Evolutionary conservation across 2,113 vertebrate genomes (phyloP), one percentile per base, ranked within the genome.

Genomic region (Phainopepla nitens): DNA sequence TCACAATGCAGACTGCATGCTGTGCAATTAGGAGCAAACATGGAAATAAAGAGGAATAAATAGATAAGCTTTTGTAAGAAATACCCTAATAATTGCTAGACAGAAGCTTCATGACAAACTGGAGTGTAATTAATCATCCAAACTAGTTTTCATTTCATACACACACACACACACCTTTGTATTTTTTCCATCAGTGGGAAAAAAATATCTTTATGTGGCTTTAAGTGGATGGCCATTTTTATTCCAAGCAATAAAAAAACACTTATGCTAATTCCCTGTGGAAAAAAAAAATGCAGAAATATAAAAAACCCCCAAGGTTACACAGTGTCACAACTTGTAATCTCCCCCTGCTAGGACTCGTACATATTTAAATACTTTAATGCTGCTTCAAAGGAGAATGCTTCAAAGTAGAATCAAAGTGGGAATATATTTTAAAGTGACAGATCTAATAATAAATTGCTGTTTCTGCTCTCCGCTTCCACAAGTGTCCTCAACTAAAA

Each of bases 311-410:
- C 15, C 41, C 44, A 92, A 96, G 90, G 96, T 93, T 94, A 53
- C 5, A 2, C 94, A 95, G 97, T 91, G 91, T 79, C 94, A 96
- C n/a, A 95, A 91, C 83, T 97, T 92, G 96, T 94, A 96, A 95
- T 95, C 90, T 93, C 86, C 62, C 92, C 92, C 89, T 91, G 93
- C 90, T 96, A 91, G 80, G 75, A 35, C 60, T 90, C 10, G 62
- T 89, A 72, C 93, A 61, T 78, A 91, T 94, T 96, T 94, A 93
- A 91, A 94, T 66, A 96, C 94, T 90, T 95, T 89, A 96, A 92
- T 89, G 64, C 54, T 79, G 75, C 88, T 93, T 95, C 85, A 95
- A 92, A 82, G 75, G 41, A 96, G 82, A 89, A 83, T 66, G 85
- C 83, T 97, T 96, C 96, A 97, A 96, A 66, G 44, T 39, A 84